phyloP scores from a whole-genome alignment of 2,113 vertebrate genomes.

The Ammospiza caudacuta region DNA sequence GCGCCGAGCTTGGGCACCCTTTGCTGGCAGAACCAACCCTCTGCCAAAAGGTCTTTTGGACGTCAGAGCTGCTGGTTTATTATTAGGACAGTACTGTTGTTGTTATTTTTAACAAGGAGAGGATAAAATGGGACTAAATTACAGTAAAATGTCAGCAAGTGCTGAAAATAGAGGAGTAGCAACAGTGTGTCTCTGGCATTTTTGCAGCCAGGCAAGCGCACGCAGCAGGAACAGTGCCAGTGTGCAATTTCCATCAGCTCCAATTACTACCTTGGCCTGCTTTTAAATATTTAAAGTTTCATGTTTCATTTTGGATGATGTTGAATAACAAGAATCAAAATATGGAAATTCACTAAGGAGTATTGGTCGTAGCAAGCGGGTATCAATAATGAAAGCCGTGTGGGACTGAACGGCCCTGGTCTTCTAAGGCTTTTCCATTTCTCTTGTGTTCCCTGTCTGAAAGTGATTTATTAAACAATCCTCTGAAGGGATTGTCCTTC shows the following conservation, averaged over 20 bases:
- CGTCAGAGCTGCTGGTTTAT: neutral
- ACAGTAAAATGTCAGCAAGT: conserved; percentile 7
- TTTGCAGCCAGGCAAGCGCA: neutral
- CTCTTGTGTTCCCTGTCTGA: neutral
- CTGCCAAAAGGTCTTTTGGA: neutral
- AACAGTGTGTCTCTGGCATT: neutral
- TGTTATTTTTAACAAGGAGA: conserved; percentile 28
- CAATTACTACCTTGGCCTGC: neutral
- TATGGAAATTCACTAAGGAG: neutral
- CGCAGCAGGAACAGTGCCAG: neutral
- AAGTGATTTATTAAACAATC: conserved; percentile 52
- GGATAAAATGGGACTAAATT: neutral
- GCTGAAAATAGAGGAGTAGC: conserved; percentile 6
- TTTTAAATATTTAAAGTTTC: conserved; percentile 1
- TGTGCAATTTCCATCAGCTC: neutral
- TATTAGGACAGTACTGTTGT: neutral
- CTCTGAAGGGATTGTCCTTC: conserved; percentile 12
- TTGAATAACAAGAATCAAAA: conserved; percentile 19
- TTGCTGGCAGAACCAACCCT: neutral
- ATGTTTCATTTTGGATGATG: neutral
- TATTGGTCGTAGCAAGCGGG: neutral
- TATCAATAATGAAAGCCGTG: neutral
- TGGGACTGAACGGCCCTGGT: neutral
- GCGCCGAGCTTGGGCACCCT: neutral
- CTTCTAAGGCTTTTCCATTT: conserved; percentile 24